These are phyloP conservation scores for Drosophila fulvimacula DNA, from an alignment of 2,888 invertebrate genomes.

Conservation along the genomic window DNA sequence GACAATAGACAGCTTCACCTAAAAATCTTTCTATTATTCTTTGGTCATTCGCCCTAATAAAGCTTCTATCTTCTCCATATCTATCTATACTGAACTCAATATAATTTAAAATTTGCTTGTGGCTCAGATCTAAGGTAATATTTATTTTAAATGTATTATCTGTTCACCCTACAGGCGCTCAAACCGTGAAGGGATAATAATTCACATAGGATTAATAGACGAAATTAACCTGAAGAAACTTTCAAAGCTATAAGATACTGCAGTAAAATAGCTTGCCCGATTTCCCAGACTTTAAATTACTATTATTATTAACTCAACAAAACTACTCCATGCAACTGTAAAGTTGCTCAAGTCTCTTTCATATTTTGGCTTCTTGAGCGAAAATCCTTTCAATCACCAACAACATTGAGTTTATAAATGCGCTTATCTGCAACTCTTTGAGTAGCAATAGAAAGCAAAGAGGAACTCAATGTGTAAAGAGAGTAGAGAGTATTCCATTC, in stretches of 20 bases:
- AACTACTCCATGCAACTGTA: not conserved
- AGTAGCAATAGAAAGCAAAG: not conserved
- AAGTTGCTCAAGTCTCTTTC: not conserved
- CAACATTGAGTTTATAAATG: not conserved
- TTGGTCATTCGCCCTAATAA: too few relatives aligned
- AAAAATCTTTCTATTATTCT: too few relatives aligned
- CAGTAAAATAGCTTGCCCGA: too few relatives aligned
- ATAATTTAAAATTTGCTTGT: too few relatives aligned
- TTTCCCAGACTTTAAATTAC: too few relatives aligned
- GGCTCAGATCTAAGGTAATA: not conserved
- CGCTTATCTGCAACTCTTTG: not conserved
- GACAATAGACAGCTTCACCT: too few relatives aligned
- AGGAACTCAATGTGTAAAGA: not conserved
- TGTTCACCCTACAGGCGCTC: too few relatives aligned
- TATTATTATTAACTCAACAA: not conserved
- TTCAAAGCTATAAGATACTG: too few relatives aligned
- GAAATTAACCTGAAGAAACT: too few relatives aligned
- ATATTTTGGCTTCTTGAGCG: not conserved
- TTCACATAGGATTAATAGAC: too few relatives aligned
- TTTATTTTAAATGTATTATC: not conserved
- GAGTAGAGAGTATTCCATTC: not conserved
- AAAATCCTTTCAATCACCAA: not conserved
- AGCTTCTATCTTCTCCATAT: too few relatives aligned
- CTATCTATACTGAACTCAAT: too few relatives aligned
- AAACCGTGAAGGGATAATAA: not conserved